phyloP scores from a whole-genome alignment of 2,113 vertebrate genomes.

The Alethe castanea region DNA sequence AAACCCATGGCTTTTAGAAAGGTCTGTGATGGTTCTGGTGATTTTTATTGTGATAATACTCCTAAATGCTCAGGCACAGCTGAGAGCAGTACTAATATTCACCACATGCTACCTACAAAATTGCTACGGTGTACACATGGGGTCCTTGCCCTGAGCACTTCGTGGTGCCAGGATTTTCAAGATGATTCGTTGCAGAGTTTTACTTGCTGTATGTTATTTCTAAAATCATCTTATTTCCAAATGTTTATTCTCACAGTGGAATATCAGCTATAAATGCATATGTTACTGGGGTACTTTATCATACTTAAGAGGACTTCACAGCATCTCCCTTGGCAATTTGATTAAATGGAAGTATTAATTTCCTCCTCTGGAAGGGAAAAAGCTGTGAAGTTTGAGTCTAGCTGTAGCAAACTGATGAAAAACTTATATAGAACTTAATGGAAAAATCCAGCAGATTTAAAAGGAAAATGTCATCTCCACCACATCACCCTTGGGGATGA shows the following conservation, averaged over 20 bases:
- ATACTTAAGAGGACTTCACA: constrained; percentile 30
- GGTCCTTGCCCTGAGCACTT: constrained; percentile 24
- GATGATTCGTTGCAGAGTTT: neutral
- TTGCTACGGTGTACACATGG: neutral
- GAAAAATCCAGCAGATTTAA: constrained; percentile 24
- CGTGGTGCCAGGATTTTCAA: neutral
- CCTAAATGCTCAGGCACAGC: constrained; percentile 2
- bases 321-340: neutral
- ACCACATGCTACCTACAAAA: neutral
- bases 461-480: neutral
- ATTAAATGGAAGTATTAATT: constrained; percentile 15
- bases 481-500: neutral
- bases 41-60: constrained; percentile 51
- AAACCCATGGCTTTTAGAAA: constrained; percentile 33
- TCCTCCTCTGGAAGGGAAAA: neutral
- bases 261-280: neutral
- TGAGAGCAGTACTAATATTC: constrained; percentile 14
- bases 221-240: constrained; percentile 14
- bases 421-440: neutral
- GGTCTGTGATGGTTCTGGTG: constrained; percentile 11
- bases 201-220: neutral
- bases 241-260: constrained; percentile 36
- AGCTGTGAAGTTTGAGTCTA: neutral
- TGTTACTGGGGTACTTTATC: constrained; percentile 19
- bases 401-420: neutral